Evolutionary conservation across 2,113 vertebrate genomes (phyloP).

Genomic region (Piliocolobus tephrosceles): DNA sequence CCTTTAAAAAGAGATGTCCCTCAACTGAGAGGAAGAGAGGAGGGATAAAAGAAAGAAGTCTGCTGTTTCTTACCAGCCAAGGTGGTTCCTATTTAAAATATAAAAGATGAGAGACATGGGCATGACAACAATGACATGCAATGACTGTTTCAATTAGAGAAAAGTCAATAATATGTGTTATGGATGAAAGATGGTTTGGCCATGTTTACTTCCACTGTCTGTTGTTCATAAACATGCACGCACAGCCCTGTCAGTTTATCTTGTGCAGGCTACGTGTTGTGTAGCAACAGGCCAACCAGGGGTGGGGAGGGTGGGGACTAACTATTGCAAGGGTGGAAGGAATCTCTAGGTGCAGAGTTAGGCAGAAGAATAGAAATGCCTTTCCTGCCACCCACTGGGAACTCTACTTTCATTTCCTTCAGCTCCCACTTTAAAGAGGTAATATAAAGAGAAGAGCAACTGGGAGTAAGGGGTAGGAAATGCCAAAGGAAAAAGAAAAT

Average conservation of each 20-base stretch:
- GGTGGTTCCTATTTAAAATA: conserved; percentile 70
- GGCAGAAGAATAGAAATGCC: neutral
- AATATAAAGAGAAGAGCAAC: neutral
- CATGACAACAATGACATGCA: conserved; percentile 61
- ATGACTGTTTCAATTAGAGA: conserved; percentile 73
- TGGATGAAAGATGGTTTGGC: conserved; percentile 64
- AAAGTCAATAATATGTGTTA: conserved; percentile 65
- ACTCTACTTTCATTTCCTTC: neutral
- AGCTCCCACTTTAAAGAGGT: neutral
- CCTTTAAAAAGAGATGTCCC: neutral
- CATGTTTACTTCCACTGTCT: conserved; percentile 48
- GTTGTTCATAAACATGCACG: conserved; percentile 21
- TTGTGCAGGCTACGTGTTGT: neutral
- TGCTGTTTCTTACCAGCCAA: conserved; percentile 48
- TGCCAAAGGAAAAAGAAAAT: neutral
- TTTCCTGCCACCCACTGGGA: neutral
- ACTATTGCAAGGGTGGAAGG: neutral
- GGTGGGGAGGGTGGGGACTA: too few relatives aligned
- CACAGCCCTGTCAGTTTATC: neutral
- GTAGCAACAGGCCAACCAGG: neutral
- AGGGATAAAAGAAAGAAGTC: conserved; percentile 13
- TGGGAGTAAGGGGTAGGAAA: neutral
- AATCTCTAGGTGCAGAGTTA: neutral
- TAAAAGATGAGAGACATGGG: conserved; percentile 60
- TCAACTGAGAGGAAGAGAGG: neutral